Base-by-base conservation (phyloP, 2,113 vertebrate species). In the Hippocampus comes region DNA sequence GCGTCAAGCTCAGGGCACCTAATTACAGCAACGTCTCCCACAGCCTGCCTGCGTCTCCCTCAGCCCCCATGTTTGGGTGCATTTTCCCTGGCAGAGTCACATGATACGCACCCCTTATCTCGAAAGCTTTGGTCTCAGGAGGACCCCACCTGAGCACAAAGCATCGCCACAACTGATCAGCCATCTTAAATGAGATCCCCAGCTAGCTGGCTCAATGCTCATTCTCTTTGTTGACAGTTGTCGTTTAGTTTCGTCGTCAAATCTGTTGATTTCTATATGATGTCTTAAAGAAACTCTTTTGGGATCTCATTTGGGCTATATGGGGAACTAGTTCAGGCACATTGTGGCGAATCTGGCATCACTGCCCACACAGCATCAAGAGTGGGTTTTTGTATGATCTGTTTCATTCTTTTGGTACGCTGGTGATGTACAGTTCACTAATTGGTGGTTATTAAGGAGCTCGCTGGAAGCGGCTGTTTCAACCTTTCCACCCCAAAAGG, bases 361-460 rank as follows among this genome's bases (percentile, higher is more conserved):
- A 57, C 66, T 23, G 73, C 70, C 76, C 78, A 82, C 83, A 82
- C 75, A 84, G 79, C 73, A 70, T 51, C 64, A 75, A 68, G 65
- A 80, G 27, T 63, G 68, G 67, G 53, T 51, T 57, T 63, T 78
- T 75, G 57, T 72, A 38, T 72, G 23, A 51, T 65, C 67, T 55
- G 41, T 57, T 76, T 72, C 68, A 27, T 77, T 80, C 27, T 74
- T 68, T 73, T 77, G 78, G 69, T 76, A 79, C 43, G 64, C 73
- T 63, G 27, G 15, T 34, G 80, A 69, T 80, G 70, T 81, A 81
- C 76, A 79, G 77, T 76, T 82, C 76, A 77, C 78, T 91, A 91
- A 91, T 88, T 91, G 85, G 84, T 82, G 76, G 85, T 87, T 90
- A 89, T 90, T 86, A 87, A 81, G 42, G 82, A 79, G 82, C 81